Conservation (phyloP, 2,797 vertebrate genomes). For the Pyrocephalus nanus region DNA sequence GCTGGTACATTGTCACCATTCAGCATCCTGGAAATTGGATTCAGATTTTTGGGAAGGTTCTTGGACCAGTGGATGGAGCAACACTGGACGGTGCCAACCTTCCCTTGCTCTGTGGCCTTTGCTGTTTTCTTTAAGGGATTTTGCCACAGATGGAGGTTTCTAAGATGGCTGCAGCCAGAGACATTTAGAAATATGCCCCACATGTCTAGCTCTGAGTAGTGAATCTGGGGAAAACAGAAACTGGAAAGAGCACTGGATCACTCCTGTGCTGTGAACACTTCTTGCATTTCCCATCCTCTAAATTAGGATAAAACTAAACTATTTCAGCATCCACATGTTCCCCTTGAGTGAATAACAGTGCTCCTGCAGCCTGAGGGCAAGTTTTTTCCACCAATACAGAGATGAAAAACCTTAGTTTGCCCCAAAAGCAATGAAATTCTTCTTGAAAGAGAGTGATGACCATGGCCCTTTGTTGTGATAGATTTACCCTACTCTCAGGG, state of each 20-base stretch:
- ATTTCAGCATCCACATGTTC: neutral
- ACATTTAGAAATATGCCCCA: neutral
- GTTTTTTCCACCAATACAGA: neutral
- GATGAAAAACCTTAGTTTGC: neutral
- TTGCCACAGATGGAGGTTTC: neutral
- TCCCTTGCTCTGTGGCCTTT: neutral
- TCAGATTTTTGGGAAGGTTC: slow-evolving; percentile 58
- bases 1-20: slow-evolving; percentile 46
- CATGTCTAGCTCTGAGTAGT: neutral
- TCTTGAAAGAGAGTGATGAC: neutral
- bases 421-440: neutral
- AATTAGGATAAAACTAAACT: neutral
- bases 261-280: neutral
- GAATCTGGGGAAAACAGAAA: neutral
- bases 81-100: neutral
- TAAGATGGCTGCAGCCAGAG: neutral
- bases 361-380: neutral
- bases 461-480: neutral
- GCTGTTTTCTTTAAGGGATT: slow-evolving; percentile 19
- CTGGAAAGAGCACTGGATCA: neutral
- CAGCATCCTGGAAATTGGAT: slow-evolving; percentile 45
- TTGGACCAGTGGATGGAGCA: slow-evolving; percentile 2
- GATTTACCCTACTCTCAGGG: neutral
- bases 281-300: slow-evolving; percentile 9
- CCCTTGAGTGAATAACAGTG: neutral